Conservation (phyloP, 2,797 vertebrate genomes). For the Malurus splendens region DNA sequence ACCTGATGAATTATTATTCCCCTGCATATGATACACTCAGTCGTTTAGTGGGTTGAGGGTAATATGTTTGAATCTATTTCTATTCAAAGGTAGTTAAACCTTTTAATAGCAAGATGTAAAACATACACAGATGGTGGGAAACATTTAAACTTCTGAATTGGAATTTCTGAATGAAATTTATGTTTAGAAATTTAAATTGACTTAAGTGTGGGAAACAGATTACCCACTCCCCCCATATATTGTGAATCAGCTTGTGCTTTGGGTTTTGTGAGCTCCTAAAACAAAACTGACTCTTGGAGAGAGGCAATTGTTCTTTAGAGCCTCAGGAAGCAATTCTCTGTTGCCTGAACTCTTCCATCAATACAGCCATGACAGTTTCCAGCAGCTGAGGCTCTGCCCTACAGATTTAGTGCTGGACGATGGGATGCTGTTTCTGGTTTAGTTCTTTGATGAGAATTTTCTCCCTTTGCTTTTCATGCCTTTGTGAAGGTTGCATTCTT, state of each 20-base stretch:
- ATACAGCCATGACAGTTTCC: background rate
- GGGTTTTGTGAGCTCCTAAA: background rate
- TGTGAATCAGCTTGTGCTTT: background rate
- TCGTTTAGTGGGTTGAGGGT: background rate
- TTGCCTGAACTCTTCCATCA: background rate
- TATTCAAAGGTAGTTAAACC: background rate
- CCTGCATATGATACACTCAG: background rate
- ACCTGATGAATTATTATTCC: background rate
- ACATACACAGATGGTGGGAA: background rate
- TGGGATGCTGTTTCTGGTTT: background rate
- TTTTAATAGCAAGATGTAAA: background rate
- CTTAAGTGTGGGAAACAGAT: background rate
- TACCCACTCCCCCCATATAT: background rate
- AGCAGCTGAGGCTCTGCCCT: background rate
- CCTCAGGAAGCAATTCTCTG: background rate
- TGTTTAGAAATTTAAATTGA: background rate
- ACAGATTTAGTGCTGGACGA: background rate
- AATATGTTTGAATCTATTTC: background rate
- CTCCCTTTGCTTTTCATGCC: background rate
- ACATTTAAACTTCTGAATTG: background rate
- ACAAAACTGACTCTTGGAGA: background rate
- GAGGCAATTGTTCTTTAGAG: background rate
- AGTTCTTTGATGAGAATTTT: background rate
- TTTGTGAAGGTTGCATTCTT: background rate
- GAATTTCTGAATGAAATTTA: background rate